Evolutionary conservation across 2,113 vertebrate genomes (phyloP).

Genomic region (Amia ocellicauda): DNA sequence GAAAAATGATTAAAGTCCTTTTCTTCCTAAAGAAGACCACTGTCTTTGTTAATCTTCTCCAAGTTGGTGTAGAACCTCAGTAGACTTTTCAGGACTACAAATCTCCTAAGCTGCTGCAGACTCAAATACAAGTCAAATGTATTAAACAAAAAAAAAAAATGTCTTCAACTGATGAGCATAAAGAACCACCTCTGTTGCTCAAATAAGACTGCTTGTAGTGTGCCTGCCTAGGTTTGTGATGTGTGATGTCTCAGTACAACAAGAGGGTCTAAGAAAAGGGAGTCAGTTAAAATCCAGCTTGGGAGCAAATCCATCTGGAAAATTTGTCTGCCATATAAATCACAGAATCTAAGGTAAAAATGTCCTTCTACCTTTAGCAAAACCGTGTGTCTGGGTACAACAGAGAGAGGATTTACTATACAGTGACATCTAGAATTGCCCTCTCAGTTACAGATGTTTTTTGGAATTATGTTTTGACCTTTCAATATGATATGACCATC

Average conservation of each 20-base stretch:
- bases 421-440: constrained; percentile 38
- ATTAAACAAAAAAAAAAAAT: no score
- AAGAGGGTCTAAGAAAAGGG: constrained; percentile 5
- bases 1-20: not conserved
- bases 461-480: constrained; percentile 29
- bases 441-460: constrained; percentile 58
- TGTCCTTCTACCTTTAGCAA: constrained; percentile 35
- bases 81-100: no score
- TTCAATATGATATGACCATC: constrained; percentile 37
- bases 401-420: constrained; percentile 29
- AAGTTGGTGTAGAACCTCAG: no score
- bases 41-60: no score
- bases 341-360: constrained; percentile 32
- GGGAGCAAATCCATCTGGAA: constrained; percentile 52
- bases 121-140: no score
- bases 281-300: constrained; percentile 34
- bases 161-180: no score
- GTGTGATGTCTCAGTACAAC: not conserved
- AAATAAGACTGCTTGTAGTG: no score
- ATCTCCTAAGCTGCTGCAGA: no score
- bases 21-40: no score
- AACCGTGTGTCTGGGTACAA: constrained; percentile 7
- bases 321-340: constrained; percentile 52
- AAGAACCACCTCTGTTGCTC: no score
- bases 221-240: no score